Conservation (phyloP, 2,888 invertebrate genomes). For the Linyphia triangularis region DNA sequence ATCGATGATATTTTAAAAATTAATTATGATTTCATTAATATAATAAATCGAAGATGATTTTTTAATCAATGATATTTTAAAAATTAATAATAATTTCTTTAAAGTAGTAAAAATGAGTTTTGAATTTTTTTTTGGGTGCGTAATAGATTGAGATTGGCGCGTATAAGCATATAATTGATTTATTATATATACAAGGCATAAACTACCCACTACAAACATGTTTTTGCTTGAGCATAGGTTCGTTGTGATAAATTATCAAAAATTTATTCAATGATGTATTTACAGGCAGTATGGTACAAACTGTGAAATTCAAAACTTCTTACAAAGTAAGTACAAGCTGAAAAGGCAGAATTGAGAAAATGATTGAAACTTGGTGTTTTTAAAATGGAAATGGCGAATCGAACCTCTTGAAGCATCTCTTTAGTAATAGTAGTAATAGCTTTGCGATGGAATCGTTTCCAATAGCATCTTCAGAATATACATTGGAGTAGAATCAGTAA, state of each 20-base stretch:
- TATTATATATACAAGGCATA: conserved; percentile 69
- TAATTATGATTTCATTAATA: too few relatives aligned
- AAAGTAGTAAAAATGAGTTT: too few relatives aligned
- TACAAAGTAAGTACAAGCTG: conserved; percentile 79
- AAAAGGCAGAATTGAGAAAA: conserved; percentile 76
- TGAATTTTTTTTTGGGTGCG: neutral
- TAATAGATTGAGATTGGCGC: conserved; percentile 42
- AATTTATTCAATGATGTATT: conserved; percentile 79
- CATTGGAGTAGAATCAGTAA: conserved; percentile 70
- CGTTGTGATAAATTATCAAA: conserved; percentile 79
- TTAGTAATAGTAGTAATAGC: conserved; percentile 73
- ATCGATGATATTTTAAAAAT: too few relatives aligned
- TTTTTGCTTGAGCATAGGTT: conserved; percentile 76
- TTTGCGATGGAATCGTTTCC: conserved; percentile 69
- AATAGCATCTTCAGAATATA: conserved; percentile 72
- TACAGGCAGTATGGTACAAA: conserved; percentile 79
- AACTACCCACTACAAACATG: conserved; percentile 74
- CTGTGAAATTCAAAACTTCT: conserved; percentile 79
- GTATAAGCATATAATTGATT: conserved; percentile 65
- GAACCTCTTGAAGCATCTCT: conserved; percentile 73
- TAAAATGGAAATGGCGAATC: conserved; percentile 76
- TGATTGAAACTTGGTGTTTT: conserved; percentile 75
- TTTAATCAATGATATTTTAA: too few relatives aligned
- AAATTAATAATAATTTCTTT: too few relatives aligned
- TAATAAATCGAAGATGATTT: too few relatives aligned